phyloP scores from a whole-genome alignment of 2,888 invertebrate genomes.

The Patella depressa region DNA sequence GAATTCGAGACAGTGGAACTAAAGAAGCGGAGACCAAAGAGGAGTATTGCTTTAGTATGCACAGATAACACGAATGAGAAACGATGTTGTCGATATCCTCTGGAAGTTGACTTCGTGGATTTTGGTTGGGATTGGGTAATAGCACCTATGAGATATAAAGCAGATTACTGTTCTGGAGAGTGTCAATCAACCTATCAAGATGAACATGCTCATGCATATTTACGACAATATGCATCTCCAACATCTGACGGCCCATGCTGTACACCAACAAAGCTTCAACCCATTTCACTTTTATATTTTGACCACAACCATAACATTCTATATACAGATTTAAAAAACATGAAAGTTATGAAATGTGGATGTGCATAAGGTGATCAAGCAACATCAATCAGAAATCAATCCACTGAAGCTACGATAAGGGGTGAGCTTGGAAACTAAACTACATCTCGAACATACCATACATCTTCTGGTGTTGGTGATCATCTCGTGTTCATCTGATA shows the following conservation, averaged over 20 bases:
- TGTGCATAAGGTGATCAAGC: constrained; percentile 41
- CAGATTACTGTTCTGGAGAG: constrained; percentile 96
- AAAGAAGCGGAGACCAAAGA: constrained; percentile 74
- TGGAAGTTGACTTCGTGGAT: constrained; percentile 92
- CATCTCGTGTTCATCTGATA: too few species aligned
- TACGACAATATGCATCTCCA: constrained; percentile 78
- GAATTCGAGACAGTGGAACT: constrained; percentile 51
- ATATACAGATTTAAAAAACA: constrained; percentile 57
- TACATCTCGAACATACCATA: too few species aligned
- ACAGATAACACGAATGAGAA: constrained; percentile 85
- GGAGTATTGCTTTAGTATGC: constrained; percentile 87
- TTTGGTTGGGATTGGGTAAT: constrained; percentile 99
- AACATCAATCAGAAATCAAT: too few species aligned
- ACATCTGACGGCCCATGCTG: constrained; percentile 89
- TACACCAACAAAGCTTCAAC: constrained; percentile 88
- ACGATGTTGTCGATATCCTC: constrained; percentile 93
- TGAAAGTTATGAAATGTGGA: constrained; percentile 58
- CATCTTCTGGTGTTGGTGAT: too few species aligned
- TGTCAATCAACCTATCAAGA: constrained; percentile 91
- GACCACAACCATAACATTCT: constrained; percentile 83
- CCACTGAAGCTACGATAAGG: too few species aligned
- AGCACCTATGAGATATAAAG: constrained; percentile 93
- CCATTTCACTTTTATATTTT: constrained; percentile 89
- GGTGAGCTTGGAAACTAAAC: too few species aligned
- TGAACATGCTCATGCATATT: constrained; percentile 89